phyloP scores from a whole-genome alignment of 2,797 vertebrate species.

The Sebastes alutus region DNA sequence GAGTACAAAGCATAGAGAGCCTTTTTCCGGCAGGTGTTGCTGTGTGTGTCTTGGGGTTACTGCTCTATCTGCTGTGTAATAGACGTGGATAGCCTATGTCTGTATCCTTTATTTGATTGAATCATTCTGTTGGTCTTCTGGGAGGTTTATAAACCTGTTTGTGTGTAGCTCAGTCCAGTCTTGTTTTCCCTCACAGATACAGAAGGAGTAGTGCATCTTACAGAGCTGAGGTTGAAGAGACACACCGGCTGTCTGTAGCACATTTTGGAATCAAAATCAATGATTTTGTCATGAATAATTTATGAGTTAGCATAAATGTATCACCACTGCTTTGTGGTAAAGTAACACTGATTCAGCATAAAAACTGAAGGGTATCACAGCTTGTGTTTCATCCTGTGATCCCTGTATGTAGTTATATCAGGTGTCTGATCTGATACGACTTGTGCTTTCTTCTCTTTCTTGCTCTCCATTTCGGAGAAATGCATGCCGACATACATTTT shows the following conservation, averaged over 20 bases:
- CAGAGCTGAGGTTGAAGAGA: conserved; percentile 13
- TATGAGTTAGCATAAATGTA: conserved; percentile 28
- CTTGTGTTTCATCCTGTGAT: conserved; percentile 18
- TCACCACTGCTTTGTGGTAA: conserved; percentile 16
- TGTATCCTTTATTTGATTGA: conserved; percentile 46
- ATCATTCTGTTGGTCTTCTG: conserved; percentile 39
- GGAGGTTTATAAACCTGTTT: conserved; percentile 29
- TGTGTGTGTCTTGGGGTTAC: conserved; percentile 47
- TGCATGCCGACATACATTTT: neutral
- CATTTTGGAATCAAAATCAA: conserved; percentile 51
- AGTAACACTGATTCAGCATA: conserved; percentile 53
- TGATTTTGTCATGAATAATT: conserved; percentile 64
- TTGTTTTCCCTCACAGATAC: conserved; percentile 25
- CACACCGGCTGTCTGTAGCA: neutral
- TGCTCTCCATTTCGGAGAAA: neutral
- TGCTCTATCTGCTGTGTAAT: conserved; percentile 57
- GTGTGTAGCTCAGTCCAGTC: conserved; percentile 14
- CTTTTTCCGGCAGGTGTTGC: conserved; percentile 39
- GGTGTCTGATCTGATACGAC: conserved; percentile 23
- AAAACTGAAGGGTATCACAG: conserved; percentile 15
- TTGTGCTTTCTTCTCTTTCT: neutral
- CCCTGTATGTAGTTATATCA: conserved; percentile 11
- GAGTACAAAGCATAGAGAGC: conserved; percentile 8
- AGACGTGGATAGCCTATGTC: conserved; percentile 36
- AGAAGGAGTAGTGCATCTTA: conserved; percentile 7